Evolutionary conservation across 2,888 invertebrate genomes (phyloP), one percentile per base, ranked within the genome.

Genomic region (Diarsia dahlii): DNA sequence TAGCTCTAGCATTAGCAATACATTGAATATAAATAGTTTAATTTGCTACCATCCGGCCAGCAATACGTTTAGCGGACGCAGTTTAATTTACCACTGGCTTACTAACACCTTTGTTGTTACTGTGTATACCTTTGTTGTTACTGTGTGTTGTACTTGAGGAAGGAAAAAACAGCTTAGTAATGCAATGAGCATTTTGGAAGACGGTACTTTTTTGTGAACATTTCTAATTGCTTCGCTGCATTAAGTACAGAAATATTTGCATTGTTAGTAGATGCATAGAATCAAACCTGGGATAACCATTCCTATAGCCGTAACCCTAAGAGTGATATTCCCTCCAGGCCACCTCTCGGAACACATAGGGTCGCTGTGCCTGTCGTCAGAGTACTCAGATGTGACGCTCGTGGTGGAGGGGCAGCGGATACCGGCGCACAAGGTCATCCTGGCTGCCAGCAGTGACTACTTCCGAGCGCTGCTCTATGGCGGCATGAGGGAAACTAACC

Each of bases 391-490:
- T 96, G 98, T 99, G 73, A 98, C 98, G 0, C 97, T 99, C 74
- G 95, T 99, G 56, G 99, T 99, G 68, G 99, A 99, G 91, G 98
- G 98, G 76, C 95, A 95, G 88, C 90, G 96, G 77, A 97, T 97
- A 76, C 97, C 96, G 0, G 97, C 97, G 6, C 97, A 97, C 89
- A 97, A 97, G 94, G 97, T 99, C 9, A 98, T 99, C 88, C 97
- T 99, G 73, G 99, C 99, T 0, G 98, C 99, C 48, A 97, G 99
- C 89, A 99, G 99, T 92, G 99, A 99, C 90, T 99, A 99, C 95
- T 99, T 99, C 94, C 97, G 99, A 93, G 99, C 98, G 15, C 94
- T 98, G 56, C 96, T 98, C 0, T 98, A 97, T 95, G 98, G 98
- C 13, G 98, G 98, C n/a, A 97, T 98, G 94, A 97, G 97, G 79